A percentile compares a stretch with the other conserved stretches of the same genome.
Evolutionary conservation across 1,140 invertebrate species (phyloP).

Genomic region (Pseudomyrmex pallidus): DNA sequence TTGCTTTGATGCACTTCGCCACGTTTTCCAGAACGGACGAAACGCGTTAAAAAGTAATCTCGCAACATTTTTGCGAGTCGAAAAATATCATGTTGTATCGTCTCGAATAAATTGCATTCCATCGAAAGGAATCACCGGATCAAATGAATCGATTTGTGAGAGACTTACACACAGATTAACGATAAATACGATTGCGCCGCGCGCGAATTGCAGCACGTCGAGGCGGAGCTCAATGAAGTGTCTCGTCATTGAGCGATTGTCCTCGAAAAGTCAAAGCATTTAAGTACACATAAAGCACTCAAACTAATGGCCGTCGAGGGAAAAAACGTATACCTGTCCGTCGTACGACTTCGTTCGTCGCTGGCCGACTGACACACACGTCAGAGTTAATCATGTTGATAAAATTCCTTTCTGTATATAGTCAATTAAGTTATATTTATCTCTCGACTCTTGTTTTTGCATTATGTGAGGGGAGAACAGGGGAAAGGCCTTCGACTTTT

Average conservation of each 20-base stretch:
- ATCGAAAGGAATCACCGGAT: neutral
- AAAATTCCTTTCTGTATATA: neutral
- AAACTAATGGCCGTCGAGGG: slow-evolving; percentile 53
- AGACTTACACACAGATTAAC: slow-evolving; percentile 51
- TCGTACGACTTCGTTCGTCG: slow-evolving; percentile 30
- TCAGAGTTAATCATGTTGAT: slow-evolving; percentile 1
- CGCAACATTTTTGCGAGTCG: neutral
- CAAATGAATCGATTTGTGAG: neutral
- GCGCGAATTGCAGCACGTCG: slow-evolving; percentile 34
- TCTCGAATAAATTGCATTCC: slow-evolving; percentile 1
- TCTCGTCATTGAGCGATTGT: slow-evolving; percentile 44
- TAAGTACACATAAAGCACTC: slow-evolving; percentile 64
- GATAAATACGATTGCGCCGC: slow-evolving; percentile 15
- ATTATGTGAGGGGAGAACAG: too few relatives aligned
- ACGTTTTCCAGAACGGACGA: neutral
- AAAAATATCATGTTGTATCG: neutral
- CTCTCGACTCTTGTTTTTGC: neutral
- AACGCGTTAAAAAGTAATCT: neutral
- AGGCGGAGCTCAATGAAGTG: slow-evolving; percentile 42
- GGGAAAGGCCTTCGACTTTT: neutral
- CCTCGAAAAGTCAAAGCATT: slow-evolving; percentile 62
- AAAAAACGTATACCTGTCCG: slow-evolving; percentile 4
- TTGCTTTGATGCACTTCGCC: neutral
- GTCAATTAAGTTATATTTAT: neutral
- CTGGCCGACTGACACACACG: neutral